phyloP scores from a whole-genome alignment of 2,797 vertebrate species.

The Sus cebifrons region DNA sequence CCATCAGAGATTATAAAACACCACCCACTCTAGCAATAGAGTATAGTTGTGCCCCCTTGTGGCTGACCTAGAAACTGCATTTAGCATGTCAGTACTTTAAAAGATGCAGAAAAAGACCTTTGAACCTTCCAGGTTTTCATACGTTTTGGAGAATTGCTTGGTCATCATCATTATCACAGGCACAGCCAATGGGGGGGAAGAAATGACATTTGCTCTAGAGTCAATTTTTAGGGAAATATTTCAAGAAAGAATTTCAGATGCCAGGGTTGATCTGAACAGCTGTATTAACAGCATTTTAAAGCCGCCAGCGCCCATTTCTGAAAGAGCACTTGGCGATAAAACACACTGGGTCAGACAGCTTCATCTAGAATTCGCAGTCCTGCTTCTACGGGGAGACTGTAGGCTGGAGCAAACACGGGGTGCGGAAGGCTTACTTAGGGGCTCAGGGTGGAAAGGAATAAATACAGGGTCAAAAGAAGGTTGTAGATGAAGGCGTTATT shows the following conservation, averaged over 20 bases:
- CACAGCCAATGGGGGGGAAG: not conserved
- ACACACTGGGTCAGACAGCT: fast-evolving
- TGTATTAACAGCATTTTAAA: not conserved
- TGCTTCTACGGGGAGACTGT: not conserved
- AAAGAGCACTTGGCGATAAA: fast-evolving
- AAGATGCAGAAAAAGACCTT: not conserved
- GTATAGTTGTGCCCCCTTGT: not conserved
- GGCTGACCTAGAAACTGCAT: not conserved
- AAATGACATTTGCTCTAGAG: not conserved
- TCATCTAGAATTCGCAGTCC: too few relatives aligned
- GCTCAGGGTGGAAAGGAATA: fast-evolving
- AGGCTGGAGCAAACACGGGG: fast-evolving
- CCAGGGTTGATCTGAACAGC: not conserved
- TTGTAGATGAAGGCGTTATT: not conserved
- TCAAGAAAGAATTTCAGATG: not conserved
- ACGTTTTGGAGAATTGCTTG: not conserved
- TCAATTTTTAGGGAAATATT: not conserved
- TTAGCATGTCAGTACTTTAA: fast-evolving
- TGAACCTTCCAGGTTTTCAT: not conserved
- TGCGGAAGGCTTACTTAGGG: not conserved
- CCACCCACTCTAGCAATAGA: fast-evolving
- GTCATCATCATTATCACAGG: not conserved
- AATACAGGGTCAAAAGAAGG: not conserved
- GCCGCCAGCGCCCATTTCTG: not conserved
- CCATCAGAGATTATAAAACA: not conserved